Conservation (phyloP, 2,888 invertebrate genomes). For the Drosophila dives region DNA sequence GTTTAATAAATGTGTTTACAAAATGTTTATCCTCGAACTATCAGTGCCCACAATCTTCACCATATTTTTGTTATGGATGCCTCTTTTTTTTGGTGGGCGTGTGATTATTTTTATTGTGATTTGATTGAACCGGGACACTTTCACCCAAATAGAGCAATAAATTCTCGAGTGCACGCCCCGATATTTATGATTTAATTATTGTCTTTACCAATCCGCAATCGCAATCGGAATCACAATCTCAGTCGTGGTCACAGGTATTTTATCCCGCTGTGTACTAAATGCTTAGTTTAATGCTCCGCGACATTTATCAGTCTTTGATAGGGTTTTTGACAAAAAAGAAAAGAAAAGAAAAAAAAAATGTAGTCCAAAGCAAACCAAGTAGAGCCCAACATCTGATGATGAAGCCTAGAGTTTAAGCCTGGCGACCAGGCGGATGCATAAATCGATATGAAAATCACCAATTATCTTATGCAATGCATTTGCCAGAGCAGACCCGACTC, state of each 20-base stretch:
- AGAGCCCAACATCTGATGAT: slow-evolving; percentile 9
- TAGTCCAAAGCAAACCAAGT: slow-evolving; percentile 19
- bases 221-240: slow-evolving; percentile 7
- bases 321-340: slow-evolving; percentile 46
- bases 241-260: background rate
- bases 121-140: slow-evolving; percentile 56
- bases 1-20: slow-evolving; percentile 53
- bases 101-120: slow-evolving; percentile 73
- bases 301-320: slow-evolving; percentile 63
- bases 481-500: slow-evolving; percentile 17
- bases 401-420: slow-evolving; percentile 36
- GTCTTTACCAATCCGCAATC: slow-evolving; percentile 42
- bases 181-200: slow-evolving; percentile 77
- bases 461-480: slow-evolving; percentile 76
- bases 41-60: slow-evolving; percentile 29
- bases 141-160: slow-evolving; percentile 74
- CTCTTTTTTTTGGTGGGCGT: slow-evolving; percentile 56
- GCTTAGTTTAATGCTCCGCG: slow-evolving; percentile 46
- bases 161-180: slow-evolving; percentile 40
- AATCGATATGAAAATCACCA: slow-evolving; percentile 82
- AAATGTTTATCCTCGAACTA: slow-evolving; percentile 44
- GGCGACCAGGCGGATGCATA: slow-evolving; percentile 80
- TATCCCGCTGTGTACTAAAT: slow-evolving; percentile 61
- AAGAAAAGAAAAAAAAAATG: background rate
- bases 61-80: background rate